A percentile compares a stretch with the other conserved stretches of the same genome.
Conservation (phyloP, 2,113 vertebrate genomes). For the Malurus cyaneus region DNA sequence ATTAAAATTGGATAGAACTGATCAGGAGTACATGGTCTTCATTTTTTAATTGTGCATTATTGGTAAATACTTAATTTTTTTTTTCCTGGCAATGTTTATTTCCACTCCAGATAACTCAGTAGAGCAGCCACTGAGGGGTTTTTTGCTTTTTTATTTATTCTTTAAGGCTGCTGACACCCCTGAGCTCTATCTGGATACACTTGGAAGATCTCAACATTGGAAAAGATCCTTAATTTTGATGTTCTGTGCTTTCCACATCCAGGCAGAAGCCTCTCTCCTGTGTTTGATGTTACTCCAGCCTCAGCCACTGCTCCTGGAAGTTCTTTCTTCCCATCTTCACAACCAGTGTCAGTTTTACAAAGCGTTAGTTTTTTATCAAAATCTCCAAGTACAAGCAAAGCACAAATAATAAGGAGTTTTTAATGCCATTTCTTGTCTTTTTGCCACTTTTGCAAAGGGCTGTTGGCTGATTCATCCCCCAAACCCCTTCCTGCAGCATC, state of each 20-base stretch:
- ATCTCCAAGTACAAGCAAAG: neutral
- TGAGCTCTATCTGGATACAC: neutral
- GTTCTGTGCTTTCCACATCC: fast-evolving
- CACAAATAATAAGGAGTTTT: neutral
- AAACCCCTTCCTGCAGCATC: neutral
- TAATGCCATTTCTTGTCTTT: neutral
- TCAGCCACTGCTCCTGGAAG: neutral
- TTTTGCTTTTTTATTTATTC: neutral
- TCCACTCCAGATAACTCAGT: neutral
- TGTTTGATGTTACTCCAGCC: neutral
- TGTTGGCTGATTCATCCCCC: neutral
- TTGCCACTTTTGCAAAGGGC: neutral
- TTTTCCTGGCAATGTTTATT: neutral
- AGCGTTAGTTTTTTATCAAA: neutral
- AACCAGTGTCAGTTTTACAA: neutral
- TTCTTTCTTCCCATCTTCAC: neutral
- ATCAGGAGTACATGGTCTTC: neutral
- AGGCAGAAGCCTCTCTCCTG: neutral
- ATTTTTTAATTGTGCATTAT: neutral
- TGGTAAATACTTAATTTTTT: neutral
- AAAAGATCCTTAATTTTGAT: neutral
- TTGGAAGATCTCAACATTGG: neutral
- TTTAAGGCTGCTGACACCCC: neutral
- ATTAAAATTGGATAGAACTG: fast-evolving
- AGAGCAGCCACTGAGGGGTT: neutral